These are phyloP conservation scores for Mamestra brassicae DNA, from an alignment of 2,888 invertebrate genomes.

Conservation along the genomic window DNA sequence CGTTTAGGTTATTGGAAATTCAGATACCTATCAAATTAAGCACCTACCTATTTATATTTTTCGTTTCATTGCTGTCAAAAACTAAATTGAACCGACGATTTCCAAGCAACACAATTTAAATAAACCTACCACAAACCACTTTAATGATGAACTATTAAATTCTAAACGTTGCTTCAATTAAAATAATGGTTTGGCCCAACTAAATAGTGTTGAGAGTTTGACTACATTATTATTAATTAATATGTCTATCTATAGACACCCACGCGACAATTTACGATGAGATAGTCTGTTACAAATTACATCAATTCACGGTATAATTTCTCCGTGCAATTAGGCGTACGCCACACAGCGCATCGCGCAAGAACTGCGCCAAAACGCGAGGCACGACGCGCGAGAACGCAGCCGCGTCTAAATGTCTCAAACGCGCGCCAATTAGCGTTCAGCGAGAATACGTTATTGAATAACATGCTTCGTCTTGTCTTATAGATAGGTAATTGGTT, in stretches of 20 bases:
- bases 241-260: constrained; percentile 4
- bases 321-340: constrained; percentile 27
- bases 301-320: constrained; percentile 3
- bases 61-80: neutral
- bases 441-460: constrained; percentile 34
- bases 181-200: constrained; percentile 27
- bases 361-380: constrained; percentile 16
- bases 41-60: neutral
- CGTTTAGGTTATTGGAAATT: neutral
- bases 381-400: neutral
- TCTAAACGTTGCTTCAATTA: constrained; percentile 42
- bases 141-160: constrained; percentile 15
- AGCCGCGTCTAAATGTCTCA: constrained; percentile 27
- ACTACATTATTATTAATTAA: constrained; percentile 22
- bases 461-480: constrained; percentile 40
- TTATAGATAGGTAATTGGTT: constrained; percentile 37
- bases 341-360: constrained; percentile 23
- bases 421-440: constrained; percentile 46
- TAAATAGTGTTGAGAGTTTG: constrained; percentile 11
- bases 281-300: neutral
- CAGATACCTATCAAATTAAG: neutral
- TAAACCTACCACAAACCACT: constrained; percentile 12
- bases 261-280: neutral
- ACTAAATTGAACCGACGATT: neutral
- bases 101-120: neutral